Conservation (phyloP, 2,888 invertebrate genomes). For the Esperia sulphurella region DNA sequence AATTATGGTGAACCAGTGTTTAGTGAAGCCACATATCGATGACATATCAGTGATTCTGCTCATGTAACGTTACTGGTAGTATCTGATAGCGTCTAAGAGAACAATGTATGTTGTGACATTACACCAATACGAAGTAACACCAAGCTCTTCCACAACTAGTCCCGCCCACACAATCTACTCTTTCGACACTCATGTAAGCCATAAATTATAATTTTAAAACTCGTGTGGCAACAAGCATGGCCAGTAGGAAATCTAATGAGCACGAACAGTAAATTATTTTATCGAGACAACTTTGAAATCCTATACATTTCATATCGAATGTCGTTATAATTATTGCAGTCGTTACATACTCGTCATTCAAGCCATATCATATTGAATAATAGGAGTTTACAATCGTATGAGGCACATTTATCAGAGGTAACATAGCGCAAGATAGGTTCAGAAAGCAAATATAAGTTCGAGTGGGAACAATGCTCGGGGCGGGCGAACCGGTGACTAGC, state of each 20-base stretch:
- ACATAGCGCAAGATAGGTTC: conserved; percentile 26
- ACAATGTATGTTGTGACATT: conserved; percentile 19
- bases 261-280: conserved; percentile 15
- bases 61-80: no score
- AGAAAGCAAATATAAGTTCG: conserved; percentile 39
- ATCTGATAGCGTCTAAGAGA: not conserved
- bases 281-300: conserved; percentile 2
- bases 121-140: conserved; percentile 13
- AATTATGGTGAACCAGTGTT: not conserved
- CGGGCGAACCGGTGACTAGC: conserved; percentile 49
- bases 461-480: conserved; percentile 67
- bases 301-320: not conserved
- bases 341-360: conserved; percentile 2
- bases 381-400: conserved; percentile 50
- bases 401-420: conserved; percentile 45
- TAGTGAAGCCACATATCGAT: not conserved
- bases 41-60: not conserved
- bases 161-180: conserved; percentile 62
- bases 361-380: conserved; percentile 35
- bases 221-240: conserved; percentile 41
- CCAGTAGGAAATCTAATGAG: conserved; percentile 18
- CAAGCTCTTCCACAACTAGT: conserved; percentile 33
- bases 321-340: conserved; percentile 5
- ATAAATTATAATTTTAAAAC: conserved; percentile 75
- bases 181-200: conserved; percentile 71